Base-by-base conservation (phyloP, 2,888 invertebrate species). In the Hirtodrosophila cameraria region DNA sequence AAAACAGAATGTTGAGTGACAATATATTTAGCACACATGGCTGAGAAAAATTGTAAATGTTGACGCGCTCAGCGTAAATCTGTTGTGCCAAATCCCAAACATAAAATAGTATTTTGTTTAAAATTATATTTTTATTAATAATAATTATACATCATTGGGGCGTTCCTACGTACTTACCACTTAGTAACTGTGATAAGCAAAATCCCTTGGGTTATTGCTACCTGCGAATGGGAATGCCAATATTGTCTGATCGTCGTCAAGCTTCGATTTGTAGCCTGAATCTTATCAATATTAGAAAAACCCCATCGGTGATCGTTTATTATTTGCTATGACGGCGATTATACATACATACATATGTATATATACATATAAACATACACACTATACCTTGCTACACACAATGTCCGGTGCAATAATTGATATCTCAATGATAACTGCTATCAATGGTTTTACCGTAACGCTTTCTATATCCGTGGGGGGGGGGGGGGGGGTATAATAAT, bases 271-370 rank as follows among this genome's bases (percentile, higher is more conserved):
- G n/a, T 11, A 6, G 18, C 8, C 39, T n/a, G 41, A 53, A 1
- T 5, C 63, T 72, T 72, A 72, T 72, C 72, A 57, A 25, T 33
- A 8, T 4, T 13, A 65, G 75, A 77, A 80, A 82, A 82, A 77
- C 64, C 80, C 72, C 69, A 76, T 65, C 41, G 73, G 81, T 75
- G 64, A 66, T 73, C 71, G 79, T 64, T 76, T 71, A 63, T 74
- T 63, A 67, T 70, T 38, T 38, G 18, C 43, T 42, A 42, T 61
- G 42, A 41, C 45, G 65, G 15, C 45, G 72, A 61, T 74, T 68
- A 67, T 46, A 53, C 23, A 46, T 54, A 60, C 33, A 45, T 27
- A 16, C 20, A 20, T 13, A 23, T 5, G 8, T 4, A 23, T n/a
- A 35, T 12, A 11, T 33, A 42, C 35, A 36, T 20, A n/a, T n/a